Base-by-base conservation (phyloP, 1,140 invertebrate species). In the Leptonema lineaticorne region DNA sequence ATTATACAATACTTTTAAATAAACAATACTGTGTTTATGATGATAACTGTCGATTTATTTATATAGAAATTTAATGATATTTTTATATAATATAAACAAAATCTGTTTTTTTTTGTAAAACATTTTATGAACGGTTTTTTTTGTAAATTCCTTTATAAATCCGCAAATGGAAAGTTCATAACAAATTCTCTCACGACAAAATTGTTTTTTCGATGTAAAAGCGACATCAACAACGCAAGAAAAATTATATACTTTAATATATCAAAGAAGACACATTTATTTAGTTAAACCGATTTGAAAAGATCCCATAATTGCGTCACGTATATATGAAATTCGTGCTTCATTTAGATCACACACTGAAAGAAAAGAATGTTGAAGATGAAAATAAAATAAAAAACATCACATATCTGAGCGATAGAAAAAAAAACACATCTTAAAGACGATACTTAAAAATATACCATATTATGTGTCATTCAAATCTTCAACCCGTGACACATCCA, bases 231-330 rank as follows among this genome's bases (percentile, higher is more conserved):
- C 2, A 41, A 33, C 30, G 30, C 30, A 33, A 5, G 11, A 33
- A 33, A 33, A 33, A 33, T 6, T 33, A 33, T 33, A 33, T 33
- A 33, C 30, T 11, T 33, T 6, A n/a, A 11, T 33, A 41, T 11
- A 41, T 41, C 30, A 41, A 41, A 41, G 16, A 41, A 45, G 16
- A 45, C 37, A 24, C 20, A 53, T 53, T 53, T 24, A 53, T 53
- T 53, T 11, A 20, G 2, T 48, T 18, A 48, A 22, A 26, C 20
- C 1, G 37, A 45, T 45, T 41, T 53, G 18, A 53, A 53, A 53
- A n/a, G 20, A 24, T 24, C 11, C 50, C 11, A 53, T 53, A 53
- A 53, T 53, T 53, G 50, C 50, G 50, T 53, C 50, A 53, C 50
- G 50, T 53, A 45, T n/a, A n/a, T n/a, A 41, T 41, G 37, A 41